Base-by-base conservation (phyloP, 2,797 vertebrate species). In the Takifugu rubripes region DNA sequence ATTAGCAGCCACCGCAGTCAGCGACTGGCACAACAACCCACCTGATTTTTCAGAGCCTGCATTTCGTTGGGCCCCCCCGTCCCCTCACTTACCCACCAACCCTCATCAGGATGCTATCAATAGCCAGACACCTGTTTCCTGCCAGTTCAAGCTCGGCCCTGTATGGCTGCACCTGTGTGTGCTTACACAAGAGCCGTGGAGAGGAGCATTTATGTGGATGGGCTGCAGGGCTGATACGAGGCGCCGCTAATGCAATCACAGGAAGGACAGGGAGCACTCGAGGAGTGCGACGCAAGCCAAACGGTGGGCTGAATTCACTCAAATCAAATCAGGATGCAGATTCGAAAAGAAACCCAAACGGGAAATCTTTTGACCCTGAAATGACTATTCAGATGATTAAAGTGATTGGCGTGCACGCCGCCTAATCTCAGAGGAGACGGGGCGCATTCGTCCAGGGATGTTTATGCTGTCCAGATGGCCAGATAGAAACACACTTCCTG, bases 101-200 rank as follows among this genome's bases (percentile, higher is more conserved):
- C 59, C 56, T 73, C 83, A 79, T 81, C 82, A 75, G 87, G 80
- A 63, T 16, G 66, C 71, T 77, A 89, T 94, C 91, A 94, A 94
- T 93, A 93, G 93, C 73, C 87, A 81, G 90, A 84, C 93, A 94
- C 93, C 93, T 94, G 93, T 91, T 96, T 95, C 92, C 93, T 94
- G 92, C 82, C 87, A 78, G 80, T 83, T 87, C 67, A 65, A 77
- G 80, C 78, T 36, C 71, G 72, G 74, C 78, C 79, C 72, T 85
- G 69, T 87, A 80, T 84, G 77, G 79, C 83, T 88, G 88, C 90
- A 91, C 89, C 89, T 91, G 89, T 87, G 83, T 68, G 83, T 83
- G 87, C 85, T 91, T 83, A 89, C 92, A 87, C 88, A 87, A 89
- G 86, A 83, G 79, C 75, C 78, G 31, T 84, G 49, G 58, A 84